Conservation (phyloP, 2,797 vertebrate species). For the Stomatorhinus walkeri region DNA sequence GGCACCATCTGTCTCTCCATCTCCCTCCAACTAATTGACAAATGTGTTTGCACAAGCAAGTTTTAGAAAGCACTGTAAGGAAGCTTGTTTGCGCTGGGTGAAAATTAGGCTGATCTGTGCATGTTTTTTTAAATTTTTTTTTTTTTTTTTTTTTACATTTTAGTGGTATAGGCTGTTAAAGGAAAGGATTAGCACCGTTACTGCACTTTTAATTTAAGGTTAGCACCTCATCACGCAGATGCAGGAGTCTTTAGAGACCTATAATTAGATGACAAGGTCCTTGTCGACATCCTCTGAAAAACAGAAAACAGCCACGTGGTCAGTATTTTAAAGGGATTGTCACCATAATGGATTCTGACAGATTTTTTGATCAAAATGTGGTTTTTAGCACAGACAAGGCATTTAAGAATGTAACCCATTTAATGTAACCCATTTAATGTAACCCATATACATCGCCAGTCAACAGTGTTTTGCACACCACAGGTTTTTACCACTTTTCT, state of each 20-base stretch:
- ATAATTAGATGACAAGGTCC: slow-evolving; percentile 83
- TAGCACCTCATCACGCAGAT: slow-evolving; percentile 80
- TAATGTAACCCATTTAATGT: no score
- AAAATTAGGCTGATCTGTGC: slow-evolving; percentile 56
- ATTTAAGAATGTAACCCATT: not conserved
- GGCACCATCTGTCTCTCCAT: slow-evolving; percentile 41
- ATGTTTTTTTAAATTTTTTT: slow-evolving; percentile 48
- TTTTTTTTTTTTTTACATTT: slow-evolving; percentile 49
- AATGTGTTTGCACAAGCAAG: slow-evolving; percentile 33
- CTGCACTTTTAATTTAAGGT: slow-evolving; percentile 73
- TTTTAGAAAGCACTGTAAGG: slow-evolving; percentile 31
- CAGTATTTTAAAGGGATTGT: not conserved
- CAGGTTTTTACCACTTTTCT: not conserved
- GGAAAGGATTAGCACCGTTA: slow-evolving; percentile 83
- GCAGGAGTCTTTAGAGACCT: slow-evolving; percentile 48
- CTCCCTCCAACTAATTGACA: slow-evolving; percentile 26
- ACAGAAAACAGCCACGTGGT: slow-evolving; percentile 39
- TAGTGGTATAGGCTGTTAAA: slow-evolving; percentile 71
- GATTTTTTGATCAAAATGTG: not conserved
- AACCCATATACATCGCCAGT: not conserved
- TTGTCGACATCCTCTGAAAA: slow-evolving; percentile 94
- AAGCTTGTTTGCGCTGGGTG: slow-evolving; percentile 33
- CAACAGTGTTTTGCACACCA: not conserved
- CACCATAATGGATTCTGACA: not conserved
- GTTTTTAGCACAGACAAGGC: not conserved